Evolutionary conservation across 2,797 vertebrate species (phyloP).

Genomic region (Aplochiton taeniatus): DNA sequence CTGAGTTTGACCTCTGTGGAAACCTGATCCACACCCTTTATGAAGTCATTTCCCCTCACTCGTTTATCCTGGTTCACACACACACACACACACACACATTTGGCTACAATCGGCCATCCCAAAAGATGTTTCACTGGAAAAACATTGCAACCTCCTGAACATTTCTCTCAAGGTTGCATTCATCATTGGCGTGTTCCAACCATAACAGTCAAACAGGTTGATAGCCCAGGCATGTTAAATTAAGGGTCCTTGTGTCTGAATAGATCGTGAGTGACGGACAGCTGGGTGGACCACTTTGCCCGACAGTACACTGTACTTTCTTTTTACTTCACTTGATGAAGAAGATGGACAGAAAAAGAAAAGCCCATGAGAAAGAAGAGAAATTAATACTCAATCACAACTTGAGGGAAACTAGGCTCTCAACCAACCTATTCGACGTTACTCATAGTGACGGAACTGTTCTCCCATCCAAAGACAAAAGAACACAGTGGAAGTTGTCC

Average conservation of each 20-base stretch:
- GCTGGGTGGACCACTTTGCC: slow-evolving; percentile 5
- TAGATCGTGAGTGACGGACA: slow-evolving; percentile 17
- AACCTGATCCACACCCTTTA: slow-evolving; percentile 26
- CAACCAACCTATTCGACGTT: slow-evolving; percentile 50
- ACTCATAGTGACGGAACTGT: slow-evolving; percentile 26
- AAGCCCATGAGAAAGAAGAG: slow-evolving; percentile 27
- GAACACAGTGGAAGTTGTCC: slow-evolving; percentile 39
- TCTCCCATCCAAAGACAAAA: slow-evolving; percentile 43
- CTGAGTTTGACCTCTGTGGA: slow-evolving; percentile 34
- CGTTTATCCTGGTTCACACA: slow-evolving; percentile 43
- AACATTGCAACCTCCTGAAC: slow-evolving; percentile 29
- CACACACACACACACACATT: slow-evolving; percentile 32
- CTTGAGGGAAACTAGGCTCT: slow-evolving; percentile 50
- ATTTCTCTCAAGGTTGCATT: slow-evolving; percentile 35
- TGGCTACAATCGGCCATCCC: slow-evolving; percentile 25
- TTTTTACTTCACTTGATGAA: slow-evolving; percentile 19
- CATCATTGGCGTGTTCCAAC: slow-evolving; percentile 22
- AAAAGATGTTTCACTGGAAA: slow-evolving; percentile 33
- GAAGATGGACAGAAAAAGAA: slow-evolving; percentile 30
- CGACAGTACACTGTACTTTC: slow-evolving; percentile 6
- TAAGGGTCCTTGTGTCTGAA: slow-evolving; percentile 22
- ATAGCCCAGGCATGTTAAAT: slow-evolving; percentile 10
- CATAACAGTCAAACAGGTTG: slow-evolving; percentile 18
- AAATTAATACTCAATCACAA: slow-evolving; percentile 22
- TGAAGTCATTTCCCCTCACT: slow-evolving; percentile 62